Base-by-base conservation (phyloP, 1,140 invertebrate species). In the Anoplophora glabripennis region DNA sequence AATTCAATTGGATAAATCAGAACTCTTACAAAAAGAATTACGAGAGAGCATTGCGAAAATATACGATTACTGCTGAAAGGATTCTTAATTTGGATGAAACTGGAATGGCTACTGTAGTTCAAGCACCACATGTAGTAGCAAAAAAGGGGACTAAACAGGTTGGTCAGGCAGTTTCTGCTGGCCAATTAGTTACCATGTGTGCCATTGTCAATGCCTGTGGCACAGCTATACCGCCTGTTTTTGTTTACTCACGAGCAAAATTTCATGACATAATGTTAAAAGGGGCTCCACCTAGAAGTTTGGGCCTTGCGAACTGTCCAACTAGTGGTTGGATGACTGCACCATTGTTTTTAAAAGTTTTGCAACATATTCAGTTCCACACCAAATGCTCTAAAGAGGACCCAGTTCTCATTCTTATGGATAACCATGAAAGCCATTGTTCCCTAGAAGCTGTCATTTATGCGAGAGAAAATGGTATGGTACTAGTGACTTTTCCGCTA, bases 401-500 rank as follows among this genome's bases (percentile, higher is more conserved):
- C 53, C 71, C 68, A 21, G 61, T 69, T 72, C 3, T 61, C 34
- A 14, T 62, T 42, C 33, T 63, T 18, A 49, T 77, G 34, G 74
- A 77, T 56, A 76, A 77, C 55, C 75, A 77, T 48, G 64, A 65
- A 33, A 72, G 46, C 61, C 15, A 61, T 40, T 49, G 45, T 15
- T 28, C 38, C 3, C 51, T 55, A 33, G 46, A 54, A 17, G 40
- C 38, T 12, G 51, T 54, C 28, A 41, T 44, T 12, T 56, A 7
- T 61, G 41, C 28, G 21, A 14, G 64, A 51, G 54, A 67, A 40
- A 73, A 78, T 61, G 62, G 71, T 12, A 70, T 78, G 9, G 59
- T 61, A 57, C 58, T 77, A 52, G 59, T 81, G 8, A 75, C 78
- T 41, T 70, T 81, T 41, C 78, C 78, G 56, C 77, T 78, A 35